Evolutionary conservation across 2,797 vertebrate species (phyloP).

Genomic region (Neosalanx taihuensis): DNA sequence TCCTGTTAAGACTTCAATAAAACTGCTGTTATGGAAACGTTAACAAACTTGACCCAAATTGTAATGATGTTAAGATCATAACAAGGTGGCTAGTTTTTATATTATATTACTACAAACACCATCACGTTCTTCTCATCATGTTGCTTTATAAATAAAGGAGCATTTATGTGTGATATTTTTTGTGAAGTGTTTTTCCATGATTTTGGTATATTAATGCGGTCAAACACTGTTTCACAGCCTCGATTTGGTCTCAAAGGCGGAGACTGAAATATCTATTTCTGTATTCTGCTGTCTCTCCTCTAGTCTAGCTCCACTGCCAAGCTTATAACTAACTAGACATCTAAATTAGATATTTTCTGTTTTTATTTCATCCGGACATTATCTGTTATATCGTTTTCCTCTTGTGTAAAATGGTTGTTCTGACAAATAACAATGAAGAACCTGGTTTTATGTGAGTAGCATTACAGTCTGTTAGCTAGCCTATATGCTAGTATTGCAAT

Average conservation of each 20-base stretch:
- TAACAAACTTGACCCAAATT: constrained; percentile 44
- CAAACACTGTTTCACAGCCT: background rate
- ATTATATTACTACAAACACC: background rate
- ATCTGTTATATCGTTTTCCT: background rate
- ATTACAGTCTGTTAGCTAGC: constrained; percentile 12
- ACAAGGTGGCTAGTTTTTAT: background rate
- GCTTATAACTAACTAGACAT: background rate
- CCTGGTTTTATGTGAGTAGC: constrained; percentile 78
- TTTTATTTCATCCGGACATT: background rate
- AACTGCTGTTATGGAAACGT: constrained; percentile 57
- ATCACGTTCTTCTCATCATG: too few relatives aligned
- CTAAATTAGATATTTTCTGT: background rate
- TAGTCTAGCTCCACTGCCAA: background rate
- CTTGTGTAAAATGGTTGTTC: constrained; percentile 74
- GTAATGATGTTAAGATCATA: background rate
- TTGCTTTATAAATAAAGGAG: background rate
- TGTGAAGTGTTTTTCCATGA: background rate
- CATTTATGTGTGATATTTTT: background rate
- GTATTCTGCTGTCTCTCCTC: background rate
- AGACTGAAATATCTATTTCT: background rate
- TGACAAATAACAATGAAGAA: constrained; percentile 69
- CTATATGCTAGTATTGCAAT: constrained; percentile 26
- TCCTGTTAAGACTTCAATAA: constrained; percentile 27
- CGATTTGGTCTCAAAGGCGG: background rate
- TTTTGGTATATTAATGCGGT: too few relatives aligned